Conservation (phyloP, 2,888 invertebrate species). For the Eupsilia transversa region DNA sequence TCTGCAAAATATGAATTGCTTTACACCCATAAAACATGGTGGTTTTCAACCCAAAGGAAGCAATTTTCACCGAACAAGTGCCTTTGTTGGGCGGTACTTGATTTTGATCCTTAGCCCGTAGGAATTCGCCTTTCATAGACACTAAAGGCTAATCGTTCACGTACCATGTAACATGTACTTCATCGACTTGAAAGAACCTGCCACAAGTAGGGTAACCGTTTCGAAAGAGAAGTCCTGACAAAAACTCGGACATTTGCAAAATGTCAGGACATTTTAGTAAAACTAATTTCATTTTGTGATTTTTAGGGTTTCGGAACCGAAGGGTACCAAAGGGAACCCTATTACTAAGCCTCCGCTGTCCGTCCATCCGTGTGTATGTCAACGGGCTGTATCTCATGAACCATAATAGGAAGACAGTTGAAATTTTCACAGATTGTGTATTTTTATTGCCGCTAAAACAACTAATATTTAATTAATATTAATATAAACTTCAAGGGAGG, state of each 20-base stretch:
- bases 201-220: not conserved
- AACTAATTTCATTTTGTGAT: not conserved
- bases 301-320: too few relatives aligned
- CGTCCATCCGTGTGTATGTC: too few relatives aligned
- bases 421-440: too few relatives aligned
- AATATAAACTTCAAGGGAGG: too few relatives aligned
- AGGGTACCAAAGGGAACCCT: too few relatives aligned
- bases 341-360: too few relatives aligned
- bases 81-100: constrained; percentile 75
- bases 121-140: constrained; percentile 56
- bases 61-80: constrained; percentile 74
- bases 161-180: constrained; percentile 29
- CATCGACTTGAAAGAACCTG: constrained; percentile 22
- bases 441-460: too few relatives aligned
- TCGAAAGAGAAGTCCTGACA: not conserved
- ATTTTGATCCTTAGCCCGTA: constrained; percentile 72
- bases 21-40: constrained; percentile 73
- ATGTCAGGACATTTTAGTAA: not conserved
- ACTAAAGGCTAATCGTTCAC: constrained; percentile 65
- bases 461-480: too few relatives aligned
- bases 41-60: constrained; percentile 74
- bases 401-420: too few relatives aligned
- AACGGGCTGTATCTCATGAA: too few relatives aligned
- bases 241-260: not conserved
- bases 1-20: constrained; percentile 77